Evolutionary conservation across 2,888 invertebrate species (phyloP), one percentile per base, ranked within the genome.

Genomic region (Phortica magna): DNA sequence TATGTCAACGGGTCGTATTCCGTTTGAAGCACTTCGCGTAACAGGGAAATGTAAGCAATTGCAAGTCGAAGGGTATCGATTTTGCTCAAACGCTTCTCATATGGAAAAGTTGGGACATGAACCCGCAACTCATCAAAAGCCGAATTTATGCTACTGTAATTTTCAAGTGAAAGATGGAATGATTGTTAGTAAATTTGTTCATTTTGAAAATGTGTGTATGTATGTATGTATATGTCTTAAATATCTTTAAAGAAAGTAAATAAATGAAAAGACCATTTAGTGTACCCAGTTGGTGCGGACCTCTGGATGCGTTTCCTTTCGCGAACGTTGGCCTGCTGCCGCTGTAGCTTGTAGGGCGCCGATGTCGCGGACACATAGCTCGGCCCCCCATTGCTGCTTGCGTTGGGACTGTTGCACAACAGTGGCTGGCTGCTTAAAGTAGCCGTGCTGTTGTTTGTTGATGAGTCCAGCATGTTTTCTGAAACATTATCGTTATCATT

Each of bases 81-180:
- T 93, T 99, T 99, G 89, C 98, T 99, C 53, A 99, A 94, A 39
- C 99, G 94, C 92, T 99, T 99, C 93, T 99, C 99, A 92, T 98
- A 99, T 0, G 99, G 99, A 92, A 99, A 99, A 79, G 99, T 99
- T 72, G 99, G 99, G 86, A 99, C 99, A 93, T 98, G 98, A 84
- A 97, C 96, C 76, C 99, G 94, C 89, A 99, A 95, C 92, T 98
- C 98, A 94, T 99, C 98, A 94, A 99, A 99, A 92, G 98, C 99
- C 93, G 98, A 97, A 95, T 98, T 98, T 94, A 99, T 99, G 95
- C 98, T 99, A 96, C 97, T 97, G 95, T 94, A 95, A n/a, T 53
- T 17, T 4, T 74, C 65, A 70, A 57, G 17, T 14, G n/a, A 68
- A 68, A 22, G 55, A 31, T 68, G 1, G 5, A 78, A 65, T 70